These are phyloP conservation scores for Cichladusa arquata DNA, from an alignment of 2,113 vertebrate species.

Conservation along the genomic window DNA sequence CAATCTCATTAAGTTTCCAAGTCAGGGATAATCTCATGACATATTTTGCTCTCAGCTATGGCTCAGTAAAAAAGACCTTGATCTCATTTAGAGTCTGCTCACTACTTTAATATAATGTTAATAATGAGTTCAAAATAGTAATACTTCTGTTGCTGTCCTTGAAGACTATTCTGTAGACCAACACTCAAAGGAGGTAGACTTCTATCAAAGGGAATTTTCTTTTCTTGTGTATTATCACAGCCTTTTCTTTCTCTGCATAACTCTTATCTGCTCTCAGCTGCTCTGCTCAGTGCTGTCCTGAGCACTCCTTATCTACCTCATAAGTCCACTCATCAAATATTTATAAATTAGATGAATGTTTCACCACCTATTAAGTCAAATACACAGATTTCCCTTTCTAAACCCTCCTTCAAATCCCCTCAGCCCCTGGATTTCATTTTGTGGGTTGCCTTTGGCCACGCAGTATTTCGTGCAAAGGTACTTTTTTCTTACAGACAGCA, in stretches of 20 bases:
- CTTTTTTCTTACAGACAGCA: background rate
- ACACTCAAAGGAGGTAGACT: background rate
- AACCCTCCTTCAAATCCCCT: background rate
- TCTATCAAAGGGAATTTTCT: background rate
- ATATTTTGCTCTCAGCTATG: background rate
- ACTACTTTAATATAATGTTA: background rate
- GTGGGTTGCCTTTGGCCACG: background rate
- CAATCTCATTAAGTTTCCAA: background rate
- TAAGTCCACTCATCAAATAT: background rate
- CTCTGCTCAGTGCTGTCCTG: background rate
- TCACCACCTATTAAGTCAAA: constrained; percentile 18
- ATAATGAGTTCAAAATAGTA: background rate
- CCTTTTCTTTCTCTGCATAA: background rate
- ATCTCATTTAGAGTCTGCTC: background rate
- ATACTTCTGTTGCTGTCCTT: background rate
- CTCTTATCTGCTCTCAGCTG: background rate
- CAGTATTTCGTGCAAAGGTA: background rate
- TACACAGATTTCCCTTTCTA: background rate
- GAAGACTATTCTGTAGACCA: background rate
- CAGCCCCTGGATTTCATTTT: background rate
- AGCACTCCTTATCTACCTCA: background rate
- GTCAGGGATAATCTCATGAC: background rate
- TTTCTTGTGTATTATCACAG: background rate
- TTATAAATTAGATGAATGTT: constrained; percentile 12
- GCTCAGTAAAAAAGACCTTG: background rate